A percentile compares a stretch with the other conserved stretches of the same genome.
Conservation (phyloP, 2,888 invertebrate genomes). For the Oconnorella tubifera region DNA sequence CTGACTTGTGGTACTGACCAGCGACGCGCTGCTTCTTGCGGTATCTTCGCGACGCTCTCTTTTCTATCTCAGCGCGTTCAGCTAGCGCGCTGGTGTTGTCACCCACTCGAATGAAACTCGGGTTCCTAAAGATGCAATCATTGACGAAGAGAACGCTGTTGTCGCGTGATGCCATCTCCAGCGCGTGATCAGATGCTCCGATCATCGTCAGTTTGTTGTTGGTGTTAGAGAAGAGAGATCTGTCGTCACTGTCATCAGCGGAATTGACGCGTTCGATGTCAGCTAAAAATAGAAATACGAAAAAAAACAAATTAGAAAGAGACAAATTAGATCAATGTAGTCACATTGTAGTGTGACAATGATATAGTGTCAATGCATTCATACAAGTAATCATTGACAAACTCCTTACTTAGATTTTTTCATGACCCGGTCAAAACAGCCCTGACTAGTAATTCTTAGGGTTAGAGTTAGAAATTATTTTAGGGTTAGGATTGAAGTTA, state of each 20-base stretch:
- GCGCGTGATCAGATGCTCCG: not conserved
- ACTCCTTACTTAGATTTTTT: too few species aligned
- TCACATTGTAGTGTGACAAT: too few species aligned
- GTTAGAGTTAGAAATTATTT: too few species aligned
- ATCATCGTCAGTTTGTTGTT: not conserved
- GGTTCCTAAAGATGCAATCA: not conserved
- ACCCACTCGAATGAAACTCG: not conserved
- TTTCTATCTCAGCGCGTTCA: not conserved
- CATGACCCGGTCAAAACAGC: too few species aligned
- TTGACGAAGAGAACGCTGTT: not conserved
- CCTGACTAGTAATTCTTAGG: too few species aligned
- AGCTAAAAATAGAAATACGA: too few species aligned
- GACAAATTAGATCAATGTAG: too few species aligned
- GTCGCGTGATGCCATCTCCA: not conserved
- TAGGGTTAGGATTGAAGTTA: too few species aligned
- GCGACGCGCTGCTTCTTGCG: conserved; percentile 1
- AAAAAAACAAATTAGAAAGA: too few species aligned
- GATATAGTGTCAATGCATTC: too few species aligned
- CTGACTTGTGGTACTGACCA: not conserved
- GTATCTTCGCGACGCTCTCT: not conserved
- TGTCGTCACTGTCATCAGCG: not conserved
- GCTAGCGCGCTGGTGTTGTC: not conserved
- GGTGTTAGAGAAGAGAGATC: not conserved
- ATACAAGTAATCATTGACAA: too few species aligned
- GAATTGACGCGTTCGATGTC: not conserved